Evolutionary conservation across 2,888 invertebrate species (phyloP), one percentile per base, ranked within the genome.

Genomic region (Agriopis leucophaearia): DNA sequence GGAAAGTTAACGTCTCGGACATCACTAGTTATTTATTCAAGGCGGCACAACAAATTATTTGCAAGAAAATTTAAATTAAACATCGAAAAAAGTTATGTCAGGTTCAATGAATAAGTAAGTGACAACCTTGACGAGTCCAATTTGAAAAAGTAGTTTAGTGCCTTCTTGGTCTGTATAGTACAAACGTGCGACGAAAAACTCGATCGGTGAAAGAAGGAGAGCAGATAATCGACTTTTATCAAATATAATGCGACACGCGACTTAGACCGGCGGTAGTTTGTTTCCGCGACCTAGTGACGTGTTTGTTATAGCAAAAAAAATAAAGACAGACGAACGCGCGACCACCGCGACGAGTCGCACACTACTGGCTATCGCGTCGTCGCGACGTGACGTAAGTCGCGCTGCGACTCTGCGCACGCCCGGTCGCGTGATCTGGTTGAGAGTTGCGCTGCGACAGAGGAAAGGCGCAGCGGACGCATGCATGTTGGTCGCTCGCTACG

Each of bases 1-100:
- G 86, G 76, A 90, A 87, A 47, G 67, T 57, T 9, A 83, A 61
- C 27, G 73, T 52, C 68, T 50, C 50, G 0, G 50, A 50, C 59
- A 50, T 59, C 16, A 15, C 55, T 27, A 55, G 7, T 9, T 42
- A 42, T 42, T 16, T 12, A 27, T 27, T 35, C 9, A 13, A 48
- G 7, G 0, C 48, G 48, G 18, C 48, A 48, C 48, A 48, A 10
- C 18, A 18, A 55, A 18, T 12, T 42, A 42, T 12, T 42, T 42
- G 13, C 13, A 10, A 1, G 10, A 18, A 18, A 51, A 51, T 4
- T 51, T 51, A 51, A 35, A 6, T 18, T 4, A 1, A 47, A 15
- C n/a, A 18, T 18, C 27, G 27, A 27, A 27, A 27, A 27, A 27
- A 27, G 9, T 27, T 12, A 72, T 62, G 56, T 47, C 59, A 59